A percentile compares a stretch with the other conserved stretches of the same genome.
Evolutionary conservation across 2,113 vertebrate genomes (phyloP).

Genomic region (Notechis scutatus): DNA sequence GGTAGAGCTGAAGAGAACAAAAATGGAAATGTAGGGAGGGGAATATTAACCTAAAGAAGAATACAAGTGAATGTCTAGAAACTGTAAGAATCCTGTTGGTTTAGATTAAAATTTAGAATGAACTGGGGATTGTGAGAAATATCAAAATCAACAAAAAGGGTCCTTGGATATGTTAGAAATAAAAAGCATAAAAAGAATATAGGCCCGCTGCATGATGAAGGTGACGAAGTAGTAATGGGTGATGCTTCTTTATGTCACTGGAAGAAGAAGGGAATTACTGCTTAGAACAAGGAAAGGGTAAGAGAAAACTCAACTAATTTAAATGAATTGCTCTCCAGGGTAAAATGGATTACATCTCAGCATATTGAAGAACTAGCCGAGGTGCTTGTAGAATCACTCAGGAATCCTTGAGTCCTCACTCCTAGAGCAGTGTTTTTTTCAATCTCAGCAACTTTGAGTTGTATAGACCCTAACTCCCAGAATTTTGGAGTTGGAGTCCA

Average conservation of each 20-base stretch:
- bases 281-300: not conserved
- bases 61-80: not conserved
- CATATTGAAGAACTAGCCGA: not conserved
- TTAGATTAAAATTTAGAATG: not conserved
- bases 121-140: not conserved
- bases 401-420: not conserved
- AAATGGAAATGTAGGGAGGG: not conserved
- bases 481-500: not conserved
- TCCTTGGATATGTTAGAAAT: not conserved
- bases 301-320: not conserved
- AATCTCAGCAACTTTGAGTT: not conserved
- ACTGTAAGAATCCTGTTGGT: not conserved
- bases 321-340: not conserved
- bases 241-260: not conserved
- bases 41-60: not conserved
- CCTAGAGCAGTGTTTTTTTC: not conserved
- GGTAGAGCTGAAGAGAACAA: not conserved
- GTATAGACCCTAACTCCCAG: not conserved
- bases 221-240: not conserved
- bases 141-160: not conserved
- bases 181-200: not conserved
- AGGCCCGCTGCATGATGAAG: not conserved
- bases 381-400: not conserved
- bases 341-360: not conserved
- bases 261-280: not conserved